These are phyloP conservation scores for Gasterosteus nipponicus DNA, from an alignment of 2,113 vertebrate species.

Conservation along the genomic window DNA sequence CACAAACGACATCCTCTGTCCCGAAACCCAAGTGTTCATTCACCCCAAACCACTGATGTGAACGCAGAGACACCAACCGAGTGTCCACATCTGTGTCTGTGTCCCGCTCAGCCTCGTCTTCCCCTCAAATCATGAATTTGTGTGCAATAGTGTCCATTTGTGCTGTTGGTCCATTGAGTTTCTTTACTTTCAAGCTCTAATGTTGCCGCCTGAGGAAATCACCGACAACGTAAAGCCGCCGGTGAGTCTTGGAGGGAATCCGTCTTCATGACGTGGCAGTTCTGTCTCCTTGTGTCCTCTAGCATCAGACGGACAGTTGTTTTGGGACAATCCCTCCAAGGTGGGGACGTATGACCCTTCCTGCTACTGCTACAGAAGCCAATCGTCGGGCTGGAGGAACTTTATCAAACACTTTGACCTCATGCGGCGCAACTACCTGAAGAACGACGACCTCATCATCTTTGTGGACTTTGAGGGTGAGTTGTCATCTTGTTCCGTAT, in stretches of 20 bases:
- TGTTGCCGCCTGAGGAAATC: neutral
- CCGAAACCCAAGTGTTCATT: neutral
- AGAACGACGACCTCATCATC: conserved; percentile 81
- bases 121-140: neutral
- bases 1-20: too few relatives aligned
- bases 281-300: conserved; percentile 20
- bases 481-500: neutral
- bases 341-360: conserved; percentile 54
- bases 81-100: too few relatives aligned
- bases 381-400: conserved; percentile 69
- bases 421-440: conserved; percentile 74
- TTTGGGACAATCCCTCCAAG: conserved; percentile 77
- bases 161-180: neutral
- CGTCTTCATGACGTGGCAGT: neutral
- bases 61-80: neutral
- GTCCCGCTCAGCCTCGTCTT: neutral
- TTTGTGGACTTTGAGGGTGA: conserved; percentile 80
- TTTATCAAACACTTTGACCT: conserved; percentile 81
- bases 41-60: neutral
- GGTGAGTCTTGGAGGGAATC: neutral
- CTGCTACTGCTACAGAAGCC: conserved; percentile 61
- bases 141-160: neutral
- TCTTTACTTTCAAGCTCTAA: neutral
- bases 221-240: neutral
- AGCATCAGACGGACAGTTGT: conserved; percentile 55